Conservation (phyloP, 2,797 vertebrate genomes). For the Phataginus tetradactyla region DNA sequence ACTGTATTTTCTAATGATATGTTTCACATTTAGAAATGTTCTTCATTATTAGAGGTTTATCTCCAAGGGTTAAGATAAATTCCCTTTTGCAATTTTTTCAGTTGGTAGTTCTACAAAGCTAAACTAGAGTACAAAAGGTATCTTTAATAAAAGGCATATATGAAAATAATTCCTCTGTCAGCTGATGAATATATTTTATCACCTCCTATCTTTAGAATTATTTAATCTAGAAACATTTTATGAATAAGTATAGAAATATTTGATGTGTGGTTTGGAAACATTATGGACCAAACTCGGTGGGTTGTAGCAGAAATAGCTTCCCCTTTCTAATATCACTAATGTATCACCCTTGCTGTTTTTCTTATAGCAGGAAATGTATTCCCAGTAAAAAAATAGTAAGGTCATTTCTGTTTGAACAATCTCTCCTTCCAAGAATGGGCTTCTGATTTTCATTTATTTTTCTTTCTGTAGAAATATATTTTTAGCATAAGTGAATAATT, state of each 20-base stretch:
- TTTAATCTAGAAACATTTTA: background rate
- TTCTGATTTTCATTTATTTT: slow-evolving; percentile 46
- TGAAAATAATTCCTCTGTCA: background rate
- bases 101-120: background rate
- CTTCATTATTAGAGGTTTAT: background rate
- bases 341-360: background rate
- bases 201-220: background rate
- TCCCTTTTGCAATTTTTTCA: background rate
- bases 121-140: background rate
- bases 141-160: background rate
- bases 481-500: slow-evolving; percentile 24
- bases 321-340: background rate
- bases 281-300: background rate
- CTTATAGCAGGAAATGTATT: slow-evolving; percentile 31
- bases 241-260: background rate
- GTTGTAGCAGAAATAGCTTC: background rate
- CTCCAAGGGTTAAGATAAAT: background rate
- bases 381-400: background rate
- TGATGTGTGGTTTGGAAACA: background rate
- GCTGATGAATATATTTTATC: background rate
- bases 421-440: background rate
- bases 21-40: background rate
- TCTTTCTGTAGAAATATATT: slow-evolving; percentile 16
- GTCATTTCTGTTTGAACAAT: slow-evolving; percentile 35
- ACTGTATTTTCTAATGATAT: background rate